Percentiles rank a stretch among this genome's conserved stretches.
Conservation (phyloP, 2,113 vertebrate genomes). For the Eurypyga helias region DNA sequence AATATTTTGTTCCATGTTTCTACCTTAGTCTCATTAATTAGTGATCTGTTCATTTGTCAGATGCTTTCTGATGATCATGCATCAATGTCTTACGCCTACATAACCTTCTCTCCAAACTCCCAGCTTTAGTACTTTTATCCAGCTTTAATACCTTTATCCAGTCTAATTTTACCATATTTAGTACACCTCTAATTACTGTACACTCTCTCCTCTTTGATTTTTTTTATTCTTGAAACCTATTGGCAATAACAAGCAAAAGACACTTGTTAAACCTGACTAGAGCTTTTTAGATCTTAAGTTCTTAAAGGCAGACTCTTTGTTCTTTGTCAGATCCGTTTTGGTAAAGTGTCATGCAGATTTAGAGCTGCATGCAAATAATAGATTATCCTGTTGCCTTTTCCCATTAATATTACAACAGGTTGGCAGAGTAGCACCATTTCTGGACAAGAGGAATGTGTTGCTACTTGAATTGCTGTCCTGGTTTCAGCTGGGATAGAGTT, state of each 20-base stretch:
- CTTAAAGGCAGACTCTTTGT: conserved; percentile 27
- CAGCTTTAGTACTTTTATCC: not conserved
- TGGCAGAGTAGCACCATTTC: not conserved
- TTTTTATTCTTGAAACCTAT: not conserved
- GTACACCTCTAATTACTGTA: not conserved
- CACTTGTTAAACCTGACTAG: conserved; percentile 28
- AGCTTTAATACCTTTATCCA: not conserved
- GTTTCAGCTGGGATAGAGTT: too few species aligned
- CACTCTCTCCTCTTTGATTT: not conserved
- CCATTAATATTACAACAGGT: conserved; percentile 15
- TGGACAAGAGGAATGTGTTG: not conserved
- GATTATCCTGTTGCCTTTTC: conserved; percentile 17
- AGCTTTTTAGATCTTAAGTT: conserved; percentile 29
- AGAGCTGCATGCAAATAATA: conserved; percentile 24
- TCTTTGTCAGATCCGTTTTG: conserved; percentile 35
- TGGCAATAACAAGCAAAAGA: conserved; percentile 24
- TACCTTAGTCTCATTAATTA: not conserved
- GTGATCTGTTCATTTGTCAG: not conserved
- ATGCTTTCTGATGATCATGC: not conserved
- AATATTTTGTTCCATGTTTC: not conserved
- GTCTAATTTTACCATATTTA: not conserved
- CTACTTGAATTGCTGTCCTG: not conserved
- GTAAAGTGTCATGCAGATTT: not conserved
- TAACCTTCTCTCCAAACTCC: not conserved
- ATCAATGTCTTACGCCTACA: not conserved